These are phyloP conservation scores for Synanthedon tipuliformis DNA, from an alignment of 2,888 invertebrate species.

Conservation along the genomic window DNA sequence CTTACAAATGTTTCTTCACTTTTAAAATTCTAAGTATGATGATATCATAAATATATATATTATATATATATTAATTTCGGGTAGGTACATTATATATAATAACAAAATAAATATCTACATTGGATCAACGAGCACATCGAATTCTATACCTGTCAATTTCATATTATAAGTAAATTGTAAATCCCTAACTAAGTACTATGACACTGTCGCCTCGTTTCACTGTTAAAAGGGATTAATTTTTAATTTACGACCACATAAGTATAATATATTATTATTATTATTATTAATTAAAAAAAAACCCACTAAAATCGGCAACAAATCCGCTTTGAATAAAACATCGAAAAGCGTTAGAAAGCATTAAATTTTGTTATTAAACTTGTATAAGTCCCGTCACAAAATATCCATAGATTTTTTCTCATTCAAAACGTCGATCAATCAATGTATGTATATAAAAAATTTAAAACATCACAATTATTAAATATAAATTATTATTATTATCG, in stretches of 20 bases:
- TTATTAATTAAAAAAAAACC: constrained; percentile 23
- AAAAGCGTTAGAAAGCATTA: constrained; percentile 37
- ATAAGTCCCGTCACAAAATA: constrained; percentile 12
- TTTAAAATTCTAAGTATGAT: constrained; percentile 35
- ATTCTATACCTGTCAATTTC: constrained; percentile 38
- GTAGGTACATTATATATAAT: constrained; percentile 56
- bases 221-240: constrained; percentile 15
- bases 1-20: constrained; percentile 13
- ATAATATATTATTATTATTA: constrained; percentile 17
- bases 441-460: constrained; percentile 12
- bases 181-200: constrained; percentile 64
- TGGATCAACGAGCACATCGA: constrained; percentile 62
- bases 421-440: constrained; percentile 14
- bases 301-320: constrained; percentile 41
- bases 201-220: constrained; percentile 24
- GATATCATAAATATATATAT: constrained; percentile 44
- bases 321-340: constrained; percentile 34
- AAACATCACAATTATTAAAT: constrained; percentile 5
- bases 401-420: constrained; percentile 7
- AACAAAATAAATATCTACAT: constrained; percentile 71
- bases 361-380: constrained; percentile 3
- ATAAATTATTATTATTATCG: constrained; percentile 4
- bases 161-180: constrained; percentile 55
- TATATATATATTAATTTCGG: constrained; percentile 62
- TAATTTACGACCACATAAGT: constrained; percentile 27